Evolutionary conservation across 2,113 vertebrate species (phyloP), one percentile per base, ranked within the genome.

Genomic region (Prunella himalayana): DNA sequence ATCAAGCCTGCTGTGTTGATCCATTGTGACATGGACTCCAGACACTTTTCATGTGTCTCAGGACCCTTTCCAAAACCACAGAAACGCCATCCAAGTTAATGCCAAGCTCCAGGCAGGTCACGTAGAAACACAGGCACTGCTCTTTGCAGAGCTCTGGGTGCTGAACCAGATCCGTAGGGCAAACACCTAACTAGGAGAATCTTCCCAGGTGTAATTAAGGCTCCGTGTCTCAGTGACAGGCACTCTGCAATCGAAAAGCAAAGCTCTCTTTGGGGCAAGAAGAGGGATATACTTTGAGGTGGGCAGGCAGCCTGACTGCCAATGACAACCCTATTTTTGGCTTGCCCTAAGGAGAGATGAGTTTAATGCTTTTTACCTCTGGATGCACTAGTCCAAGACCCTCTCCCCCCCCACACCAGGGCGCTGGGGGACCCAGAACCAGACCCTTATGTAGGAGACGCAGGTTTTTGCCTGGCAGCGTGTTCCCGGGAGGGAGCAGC

Each of bases 361-460:
- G 7, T 45, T 86, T 56, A 11, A 28, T 2, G n/a, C 10, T 45
- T 71, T 73, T 60, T 37, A 68, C 11, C 31, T 4, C 54, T 35
- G 27, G 10, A 39, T 35, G 25, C 22, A 1, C 42, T 37, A 1
- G 4, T 24, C 64, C 37, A 9, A 41, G 31, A 44, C 18, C 41
- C 41, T 21, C 63, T 65, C 50, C 50, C 14, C 77, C 51, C 42
- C 69, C 53, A 50, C 41, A 16, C 13, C 66, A 17, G 23, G 3
- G 3, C 9, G 19, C 53, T 6, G 33, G 18, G 16, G 10, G 3
- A n/a, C 18, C 57, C 41, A 4, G 50, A 25, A 13, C 6, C 79
- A 3, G 25, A 15, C 6, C 7, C 11, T 24, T 1, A 7, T 10
- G 25, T 3, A 6, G 57, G 1, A 18, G 18, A 17, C 0, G 3